Base-by-base conservation (phyloP, 2,113 vertebrate genomes). In the Lathamus discolor region DNA sequence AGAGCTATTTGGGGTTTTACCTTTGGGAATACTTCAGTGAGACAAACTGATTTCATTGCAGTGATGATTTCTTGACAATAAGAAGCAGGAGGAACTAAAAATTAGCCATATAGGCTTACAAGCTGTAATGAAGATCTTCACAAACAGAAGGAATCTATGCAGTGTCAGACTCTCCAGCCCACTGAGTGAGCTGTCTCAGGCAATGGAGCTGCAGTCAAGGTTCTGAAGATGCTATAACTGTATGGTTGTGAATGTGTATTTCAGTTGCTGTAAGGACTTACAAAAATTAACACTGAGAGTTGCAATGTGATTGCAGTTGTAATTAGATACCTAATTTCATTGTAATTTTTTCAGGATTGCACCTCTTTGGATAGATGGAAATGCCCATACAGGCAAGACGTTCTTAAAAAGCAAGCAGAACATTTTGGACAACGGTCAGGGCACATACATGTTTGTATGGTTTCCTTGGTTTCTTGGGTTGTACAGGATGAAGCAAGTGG, bases 91-190 rank as follows among this genome's bases (percentile, higher is more conserved):
- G 29, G 69, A 80, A 52, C 5, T 6, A 43, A 74, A 66, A 69
- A 66, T 39, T 3, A 41, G 33, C 37, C 43, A 11, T 19, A 5
- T 37, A 59, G 27, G 8, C 12, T 66, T 46, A 54, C 19, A 46
- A 27, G 37, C 18, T 33, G 2, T 29, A 39, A 25, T 3, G 18
- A 24, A 25, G 49, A 57, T 15, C 29, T 64, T 59, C 12, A 79
- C 4, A 79, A 46, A 4, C 5, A 0, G 12, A 28, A 39, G 43
- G 61, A 51, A 27, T 37, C 48, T 1, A 0, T 29, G 2, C 13
- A 13, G 29, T 49, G 52, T 33, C 31, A 51, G 62, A 39, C 15
- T 28, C n/a, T 35, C 29, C 39, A 68, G 37, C 59, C 11, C 29
- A 8, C 55, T 57, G 55, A 57, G 35, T 0, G 1, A 22, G 41